A percentile compares a stretch with the other conserved stretches of the same genome.
Evolutionary conservation across 2,888 invertebrate species (phyloP).

Genomic region (Ophion obscuratus): DNA sequence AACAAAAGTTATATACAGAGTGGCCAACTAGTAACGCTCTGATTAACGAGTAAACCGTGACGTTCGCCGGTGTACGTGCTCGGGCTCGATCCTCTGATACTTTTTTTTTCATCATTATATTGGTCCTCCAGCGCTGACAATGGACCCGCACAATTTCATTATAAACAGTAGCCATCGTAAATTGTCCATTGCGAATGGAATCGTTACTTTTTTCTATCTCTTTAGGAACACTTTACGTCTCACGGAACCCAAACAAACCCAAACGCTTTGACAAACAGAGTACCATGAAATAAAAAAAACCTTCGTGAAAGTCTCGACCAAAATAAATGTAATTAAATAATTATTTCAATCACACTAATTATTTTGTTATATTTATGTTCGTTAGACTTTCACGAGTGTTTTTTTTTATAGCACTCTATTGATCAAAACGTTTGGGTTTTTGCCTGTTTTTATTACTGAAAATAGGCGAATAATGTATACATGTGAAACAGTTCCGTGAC

Average conservation of each 20-base stretch:
- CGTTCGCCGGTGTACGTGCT: slow-evolving; percentile 43
- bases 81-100: slow-evolving; percentile 19
- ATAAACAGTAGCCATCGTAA: neutral
- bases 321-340: neutral
- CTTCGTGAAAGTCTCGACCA: neutral
- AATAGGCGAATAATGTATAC: too few species aligned
- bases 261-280: neutral
- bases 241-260: neutral
- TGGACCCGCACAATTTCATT: slow-evolving; percentile 9
- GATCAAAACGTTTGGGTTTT: too few species aligned
- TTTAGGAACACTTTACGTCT: neutral
- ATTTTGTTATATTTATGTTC: too few species aligned
- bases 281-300: neutral
- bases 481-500: too few species aligned
- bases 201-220: neutral
- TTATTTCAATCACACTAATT: neutral
- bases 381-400: too few species aligned
- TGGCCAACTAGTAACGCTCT: slow-evolving; percentile 81
- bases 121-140: slow-evolving; percentile 38
- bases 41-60: slow-evolving; percentile 74
- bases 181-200: neutral
- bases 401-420: too few species aligned
- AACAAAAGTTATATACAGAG: slow-evolving; percentile 65
- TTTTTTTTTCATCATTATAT: slow-evolving; percentile 51
- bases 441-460: too few species aligned